Evolutionary conservation across 2,113 vertebrate species (phyloP), one percentile per base, ranked within the genome.

Genomic region (Eurypyga helias): DNA sequence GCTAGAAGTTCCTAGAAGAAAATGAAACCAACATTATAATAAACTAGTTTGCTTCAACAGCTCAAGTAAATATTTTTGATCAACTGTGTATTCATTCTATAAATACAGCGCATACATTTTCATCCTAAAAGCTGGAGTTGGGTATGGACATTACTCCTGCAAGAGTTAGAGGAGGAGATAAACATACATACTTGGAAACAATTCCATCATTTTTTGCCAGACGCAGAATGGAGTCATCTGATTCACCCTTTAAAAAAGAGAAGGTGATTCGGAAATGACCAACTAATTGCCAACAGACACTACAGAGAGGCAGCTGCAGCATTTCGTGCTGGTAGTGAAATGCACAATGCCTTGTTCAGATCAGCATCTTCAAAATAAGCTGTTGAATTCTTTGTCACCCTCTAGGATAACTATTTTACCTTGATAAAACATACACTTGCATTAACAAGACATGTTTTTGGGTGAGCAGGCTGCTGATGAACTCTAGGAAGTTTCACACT

Each of bases 221-320:
- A 75, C 99, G 99, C 60, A 99, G 98, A 87, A 99, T 98, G 95
- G 99, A 99, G 88, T 99, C 99, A 26, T 99, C 99, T 6, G 99
- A 99, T 96, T 99, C 99, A 4, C 99, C 99, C 97, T 98, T 82
- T 24, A 71, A 51, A 48, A 33, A 60, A 33, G 45, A 6, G 31
- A 15, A 61, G 60, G 51, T 19, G 25, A 66, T 36, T 87, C n/a
- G 29, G 17, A 78, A 84, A 46, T 72, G 41, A 82, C 41, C 71
- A 70, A 65, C 16, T 45, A 65, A 58, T 8, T 65, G 58, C 41
- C 66, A 55, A 72, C 11, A 69, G 4, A 13, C 11, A 6, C 18
- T 20, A 29, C 49, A 51, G 36, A 31, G 41, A 83, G 17, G 45
- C 73, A 95, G 89, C 83, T 94, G 93, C 87, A 65, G 31, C 36